Percentiles rank a stretch among this genome's conserved stretches.
phyloP scores from a whole-genome alignment of 1,140 invertebrate species.

The Drosophila gunungcola region DNA sequence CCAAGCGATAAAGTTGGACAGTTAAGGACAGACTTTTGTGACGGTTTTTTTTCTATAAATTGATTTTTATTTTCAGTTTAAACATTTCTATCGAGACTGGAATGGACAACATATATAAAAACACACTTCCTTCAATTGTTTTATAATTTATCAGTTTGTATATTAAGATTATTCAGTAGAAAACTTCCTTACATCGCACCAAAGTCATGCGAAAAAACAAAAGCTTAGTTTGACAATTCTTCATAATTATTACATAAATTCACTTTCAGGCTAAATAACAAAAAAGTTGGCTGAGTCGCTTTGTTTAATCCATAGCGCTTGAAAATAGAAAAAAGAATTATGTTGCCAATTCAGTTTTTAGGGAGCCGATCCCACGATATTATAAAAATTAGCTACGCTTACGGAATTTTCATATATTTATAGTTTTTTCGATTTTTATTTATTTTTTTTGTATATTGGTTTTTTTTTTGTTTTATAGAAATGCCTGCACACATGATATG shows the following conservation, averaged over 20 bases:
- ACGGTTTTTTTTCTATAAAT: constrained; percentile 52
- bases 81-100: constrained; percentile 72
- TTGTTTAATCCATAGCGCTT: constrained; percentile 19
- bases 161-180: constrained; percentile 71
- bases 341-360: constrained; percentile 40
- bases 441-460: constrained; percentile 22
- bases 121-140: constrained; percentile 54
- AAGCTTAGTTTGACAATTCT: constrained; percentile 41
- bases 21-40: constrained; percentile 17
- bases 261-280: constrained; percentile 62
- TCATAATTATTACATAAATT: constrained; percentile 54
- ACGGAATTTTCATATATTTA: constrained; percentile 60
- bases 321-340: constrained; percentile 38
- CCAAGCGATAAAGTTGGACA: constrained; percentile 30
- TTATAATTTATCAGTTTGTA: constrained; percentile 67
- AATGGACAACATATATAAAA: constrained; percentile 69
- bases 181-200: constrained; percentile 51
- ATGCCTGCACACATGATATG: constrained; percentile 71
- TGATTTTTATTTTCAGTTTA: constrained; percentile 67
- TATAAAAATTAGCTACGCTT: constrained; percentile 66
- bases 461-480: constrained; percentile 46
- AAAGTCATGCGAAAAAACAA: constrained; percentile 42
- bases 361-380: constrained; percentile 7
- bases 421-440: constrained; percentile 38
- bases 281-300: constrained; percentile 51